phyloP scores from a whole-genome alignment of 64 coral and sea anemone genomes.

The Stichodactyla helianthus region DNA sequence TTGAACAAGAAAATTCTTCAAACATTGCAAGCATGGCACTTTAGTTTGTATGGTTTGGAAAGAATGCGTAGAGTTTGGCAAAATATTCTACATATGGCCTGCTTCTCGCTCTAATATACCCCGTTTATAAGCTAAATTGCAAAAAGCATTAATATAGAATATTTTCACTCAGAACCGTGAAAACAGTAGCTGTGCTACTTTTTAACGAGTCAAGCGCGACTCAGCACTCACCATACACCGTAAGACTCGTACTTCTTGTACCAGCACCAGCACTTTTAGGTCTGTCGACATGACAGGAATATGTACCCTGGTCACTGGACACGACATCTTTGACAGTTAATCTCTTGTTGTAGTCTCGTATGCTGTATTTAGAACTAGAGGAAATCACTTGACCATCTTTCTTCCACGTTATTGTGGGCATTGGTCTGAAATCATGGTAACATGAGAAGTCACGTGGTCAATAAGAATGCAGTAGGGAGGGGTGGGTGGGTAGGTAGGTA shows the following conservation, averaged over 20 bases:
- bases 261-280: slow-evolving; percentile 2
- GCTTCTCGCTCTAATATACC: too few species aligned
- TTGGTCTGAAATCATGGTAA: slow-evolving; percentile 45
- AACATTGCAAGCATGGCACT: too few species aligned
- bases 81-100: too few species aligned
- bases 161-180: neutral
- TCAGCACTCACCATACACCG: slow-evolving; percentile 45
- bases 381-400: slow-evolving; percentile 46
- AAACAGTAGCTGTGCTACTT: neutral
- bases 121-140: too few species aligned
- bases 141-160: too few species aligned
- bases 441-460: neutral
- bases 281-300: slow-evolving; percentile 58
- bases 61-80: too few species aligned
- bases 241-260: slow-evolving; percentile 48
- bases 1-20: too few species aligned
- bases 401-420: slow-evolving; percentile 74
- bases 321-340: slow-evolving; percentile 52
- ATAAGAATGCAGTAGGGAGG: too few species aligned
- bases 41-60: too few species aligned
- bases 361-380: slow-evolving; percentile 37
- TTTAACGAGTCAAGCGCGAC: too few species aligned
- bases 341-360: slow-evolving; percentile 59
- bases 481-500: too few species aligned
- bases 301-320: slow-evolving; percentile 61